A percentile compares a stretch with the other conserved stretches of the same genome.
These are phyloP conservation scores for Petrophora chlorosata DNA, from an alignment of 2,888 invertebrate species.

Conservation along the genomic window DNA sequence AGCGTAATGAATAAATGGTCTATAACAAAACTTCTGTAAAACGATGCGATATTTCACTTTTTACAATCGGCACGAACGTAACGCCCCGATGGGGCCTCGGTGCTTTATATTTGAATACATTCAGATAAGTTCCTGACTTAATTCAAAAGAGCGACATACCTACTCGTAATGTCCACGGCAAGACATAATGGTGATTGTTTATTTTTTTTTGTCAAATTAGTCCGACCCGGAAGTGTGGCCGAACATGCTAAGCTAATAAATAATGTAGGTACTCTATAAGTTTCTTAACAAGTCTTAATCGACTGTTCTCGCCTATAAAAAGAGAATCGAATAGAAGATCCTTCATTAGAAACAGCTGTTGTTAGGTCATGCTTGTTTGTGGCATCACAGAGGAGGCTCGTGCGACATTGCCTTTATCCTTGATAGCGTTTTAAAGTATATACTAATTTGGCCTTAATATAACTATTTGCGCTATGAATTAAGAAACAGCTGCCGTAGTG, in stretches of 20 bases:
- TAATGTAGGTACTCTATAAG: too few species aligned
- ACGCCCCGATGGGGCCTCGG: conserved; percentile 40
- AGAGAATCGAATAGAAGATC: conserved; percentile 28
- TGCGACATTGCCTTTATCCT: conserved; percentile 8
- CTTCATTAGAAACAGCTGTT: conserved; percentile 34
- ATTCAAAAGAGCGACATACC: conserved; percentile 14
- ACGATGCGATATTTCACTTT: neutral
- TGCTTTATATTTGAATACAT: conserved; percentile 50
- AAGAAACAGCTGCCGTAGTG: neutral
- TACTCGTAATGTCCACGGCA: conserved; percentile 18
- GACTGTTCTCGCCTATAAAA: conserved; percentile 27
- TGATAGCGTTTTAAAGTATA: neutral
- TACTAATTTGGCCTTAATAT: neutral
- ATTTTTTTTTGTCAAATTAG: conserved; percentile 16
- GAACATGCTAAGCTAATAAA: conserved; percentile 19
- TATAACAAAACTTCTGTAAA: neutral
- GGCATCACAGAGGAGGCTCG: conserved; percentile 14
- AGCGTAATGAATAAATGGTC: too few species aligned
- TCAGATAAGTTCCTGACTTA: conserved; percentile 29
- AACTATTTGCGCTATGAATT: neutral
- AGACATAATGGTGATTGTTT: conserved; percentile 6
- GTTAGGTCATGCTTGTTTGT: conserved; percentile 10
- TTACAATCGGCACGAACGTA: neutral
- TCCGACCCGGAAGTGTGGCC: conserved; percentile 23
- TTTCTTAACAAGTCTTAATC: conserved; percentile 30